Evolutionary conservation across 1,140 invertebrate genomes (phyloP), one percentile per base, ranked within the genome.

Genomic region (Drosophila sproati): DNA sequence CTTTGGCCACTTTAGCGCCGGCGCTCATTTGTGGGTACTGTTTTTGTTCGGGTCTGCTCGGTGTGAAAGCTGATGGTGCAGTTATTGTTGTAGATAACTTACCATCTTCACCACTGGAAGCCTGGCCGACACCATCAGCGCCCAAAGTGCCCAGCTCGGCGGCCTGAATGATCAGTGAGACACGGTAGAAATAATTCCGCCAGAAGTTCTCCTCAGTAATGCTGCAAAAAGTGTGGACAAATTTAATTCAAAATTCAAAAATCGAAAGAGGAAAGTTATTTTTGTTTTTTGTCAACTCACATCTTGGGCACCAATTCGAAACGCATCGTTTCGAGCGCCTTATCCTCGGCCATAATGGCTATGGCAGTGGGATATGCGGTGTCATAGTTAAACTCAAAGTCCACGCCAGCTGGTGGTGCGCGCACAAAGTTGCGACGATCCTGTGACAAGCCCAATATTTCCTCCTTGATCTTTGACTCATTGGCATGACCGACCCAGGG

Each of bases 171-270:
- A 99, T 98, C 34, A 99, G 95, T 77, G 97, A 98, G 70, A 99
- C 97, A 91, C 98, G 97, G 94, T 99, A 99, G 94, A 99, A 99
- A 93, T 99, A 99, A 94, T 99, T 99, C 86, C 98, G 95, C 99
- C 98, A 99, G 94, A 99, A 99, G 91, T 97, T 97, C 93, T 99
- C 98, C 94, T 99, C 99, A 89, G 96, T 98, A 88, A 99, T 97
- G 91, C 98, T 99, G 93, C 52, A 94, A 39, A 55, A 29, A 20
- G 20, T 29, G 8, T 6, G 12, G 0, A 8, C 4, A 28, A 12
- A 20, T 39, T 20, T 1, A 20, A 20, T 20, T 20, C 20, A 20
- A 10, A 32, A 32, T 57, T 29, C 32, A 39, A 34, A 50, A 6
- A 39, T 5, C 20, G 20, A 20, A 20, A 20, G 20, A 20, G 20